Base-by-base conservation (phyloP, 2,797 vertebrate genomes). In the Acrossocheilus wenchowensis region DNA sequence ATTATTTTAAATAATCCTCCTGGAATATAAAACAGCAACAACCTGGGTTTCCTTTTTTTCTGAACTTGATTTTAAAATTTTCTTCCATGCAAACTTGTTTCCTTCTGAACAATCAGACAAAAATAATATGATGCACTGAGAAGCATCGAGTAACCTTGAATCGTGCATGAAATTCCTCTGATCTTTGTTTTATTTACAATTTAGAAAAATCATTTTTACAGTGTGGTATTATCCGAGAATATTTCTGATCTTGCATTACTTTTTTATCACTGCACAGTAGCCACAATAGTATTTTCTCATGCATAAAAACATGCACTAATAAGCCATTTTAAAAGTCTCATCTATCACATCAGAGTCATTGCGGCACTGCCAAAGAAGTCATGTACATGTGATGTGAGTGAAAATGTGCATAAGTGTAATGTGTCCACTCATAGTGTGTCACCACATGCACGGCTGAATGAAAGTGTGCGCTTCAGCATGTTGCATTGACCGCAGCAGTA, bases 381-480 rank as follows among this genome's bases (percentile, higher is more conserved):
- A 34, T 6, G 1, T 0, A 50, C 74, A 77, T 80, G 54, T 71
- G 73, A 68, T 79, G 64, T 30, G 50, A 72, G 26, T 82, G 73
- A 45, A 74, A 84, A 48, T 26, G 39, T 84, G 66, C 73, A n/a
- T n/a, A 23, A 75, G 45, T 26, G 2, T 34, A 17, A 5, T 57
- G 11, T 30, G 12, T 57, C 57, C 5, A 45, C 72, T 81, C 90
- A 92, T 91, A 34, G 45, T 52, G 90, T 87, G 79, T 93, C 82
- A 15, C 9, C 66, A n/a, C 50, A 66, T 83, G 82, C 12, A 88
- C 77, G 78, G 6, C 89, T 95, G 93, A 95, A 95, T 93, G 93
- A 93, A 96, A 95, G 87, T 94, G 95, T 93, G 89, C n/a, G 79
- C 92, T 93, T 96, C 96, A 96, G 96, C 96, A 96, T 92, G 94